A percentile compares a stretch with the other conserved stretches of the same genome.
Conservation (phyloP, 2,113 vertebrate genomes). For the Phocoena sinus region DNA sequence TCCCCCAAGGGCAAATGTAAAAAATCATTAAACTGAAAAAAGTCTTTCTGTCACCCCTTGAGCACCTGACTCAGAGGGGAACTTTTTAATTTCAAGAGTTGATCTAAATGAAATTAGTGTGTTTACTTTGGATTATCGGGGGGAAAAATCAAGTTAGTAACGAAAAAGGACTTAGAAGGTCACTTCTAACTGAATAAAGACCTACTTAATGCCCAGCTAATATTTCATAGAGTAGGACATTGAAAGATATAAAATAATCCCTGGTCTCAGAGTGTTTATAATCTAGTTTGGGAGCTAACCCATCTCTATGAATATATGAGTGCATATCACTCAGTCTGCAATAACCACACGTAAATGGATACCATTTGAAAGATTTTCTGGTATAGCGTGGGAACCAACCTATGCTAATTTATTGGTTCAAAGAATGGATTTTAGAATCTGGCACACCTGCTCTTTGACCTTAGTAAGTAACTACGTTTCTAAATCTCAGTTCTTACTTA, state of each 20-base stretch:
- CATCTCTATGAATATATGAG: neutral
- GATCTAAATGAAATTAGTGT: neutral
- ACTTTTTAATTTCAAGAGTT: neutral
- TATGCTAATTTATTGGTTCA: neutral
- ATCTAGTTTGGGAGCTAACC: neutral
- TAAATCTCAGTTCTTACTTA: neutral
- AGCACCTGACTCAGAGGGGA: neutral
- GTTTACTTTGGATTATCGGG: neutral
- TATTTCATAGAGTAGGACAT: neutral
- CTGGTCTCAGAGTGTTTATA: neutral
- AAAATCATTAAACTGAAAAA: neutral
- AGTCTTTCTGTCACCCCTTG: neutral
- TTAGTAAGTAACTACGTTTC: neutral
- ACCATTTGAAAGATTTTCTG: neutral
- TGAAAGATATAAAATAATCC: neutral
- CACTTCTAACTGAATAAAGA: constrained; percentile 10
- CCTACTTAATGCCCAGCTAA: neutral
- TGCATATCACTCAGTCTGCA: neutral
- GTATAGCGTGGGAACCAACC: neutral
- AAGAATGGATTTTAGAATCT: neutral
- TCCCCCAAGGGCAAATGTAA: neutral
- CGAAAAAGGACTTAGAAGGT: neutral
- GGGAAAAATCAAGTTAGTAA: constrained; percentile 8
- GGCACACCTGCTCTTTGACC: neutral
- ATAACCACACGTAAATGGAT: neutral